Conservation (phyloP, 2,797 vertebrate species). For the Bufotes viridis region DNA sequence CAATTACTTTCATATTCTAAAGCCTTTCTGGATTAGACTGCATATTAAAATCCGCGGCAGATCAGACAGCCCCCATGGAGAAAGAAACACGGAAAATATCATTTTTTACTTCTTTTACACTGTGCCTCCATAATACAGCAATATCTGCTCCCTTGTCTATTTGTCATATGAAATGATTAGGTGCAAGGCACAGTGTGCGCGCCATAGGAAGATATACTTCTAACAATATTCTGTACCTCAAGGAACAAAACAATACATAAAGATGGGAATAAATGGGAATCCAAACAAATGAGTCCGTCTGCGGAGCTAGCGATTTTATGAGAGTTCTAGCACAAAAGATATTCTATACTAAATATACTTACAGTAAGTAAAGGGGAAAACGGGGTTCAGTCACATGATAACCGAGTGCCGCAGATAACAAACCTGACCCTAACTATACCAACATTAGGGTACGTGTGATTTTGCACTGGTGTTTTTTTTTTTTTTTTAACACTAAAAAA, state of each 20-base stretch:
- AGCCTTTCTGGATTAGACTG: neutral
- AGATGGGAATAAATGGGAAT: conserved; percentile 9
- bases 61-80: conserved; percentile 3
- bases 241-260: neutral
- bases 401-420: neutral
- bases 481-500: no score
- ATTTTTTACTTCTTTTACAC: neutral
- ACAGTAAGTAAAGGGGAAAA: neutral
- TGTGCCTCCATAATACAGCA: conserved; percentile 20
- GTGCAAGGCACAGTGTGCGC: conserved; percentile 35
- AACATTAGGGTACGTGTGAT: no score
- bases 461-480: no score
- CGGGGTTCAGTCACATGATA: neutral
- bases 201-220: conserved; percentile 17
- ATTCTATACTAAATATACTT: neutral
- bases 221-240: conserved; percentile 3
- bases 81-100: conserved; percentile 12
- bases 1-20: conserved; percentile 8
- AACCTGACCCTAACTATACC: neutral
- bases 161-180: conserved; percentile 44
- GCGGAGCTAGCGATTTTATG: neutral
- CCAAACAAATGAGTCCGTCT: conserved; percentile 29
- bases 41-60: conserved; percentile 23
- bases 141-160: conserved; percentile 18
- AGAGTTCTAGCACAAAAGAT: conserved; percentile 18